Percentiles rank a stretch among this genome's conserved stretches.
phyloP scores from a whole-genome alignment of 2,113 vertebrate species.

The Scytalopus superciliaris region DNA sequence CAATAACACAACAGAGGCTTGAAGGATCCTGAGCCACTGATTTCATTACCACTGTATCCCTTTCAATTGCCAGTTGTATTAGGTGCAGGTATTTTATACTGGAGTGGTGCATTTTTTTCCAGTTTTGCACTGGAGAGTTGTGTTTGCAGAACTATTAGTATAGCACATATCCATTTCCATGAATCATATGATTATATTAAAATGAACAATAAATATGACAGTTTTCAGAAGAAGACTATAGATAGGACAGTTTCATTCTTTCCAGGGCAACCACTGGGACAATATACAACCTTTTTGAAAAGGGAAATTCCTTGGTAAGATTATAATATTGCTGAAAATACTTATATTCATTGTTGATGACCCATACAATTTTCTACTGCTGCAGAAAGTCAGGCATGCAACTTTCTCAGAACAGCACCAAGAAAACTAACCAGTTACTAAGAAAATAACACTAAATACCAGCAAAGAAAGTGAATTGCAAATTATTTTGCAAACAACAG shows the following conservation, averaged over 20 bases:
- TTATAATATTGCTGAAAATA: not conserved
- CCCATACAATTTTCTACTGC: not conserved
- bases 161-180: not conserved
- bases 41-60: not conserved
- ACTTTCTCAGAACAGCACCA: not conserved
- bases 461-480: not conserved
- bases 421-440: not conserved
- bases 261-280: not conserved
- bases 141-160: not conserved
- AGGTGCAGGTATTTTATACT: not conserved
- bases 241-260: not conserved
- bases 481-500: not conserved
- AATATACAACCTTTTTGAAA: not conserved
- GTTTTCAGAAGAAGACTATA: not conserved
- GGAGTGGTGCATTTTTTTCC: accelerated
- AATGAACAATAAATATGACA: not conserved
- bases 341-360: not conserved
- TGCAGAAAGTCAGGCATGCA: not conserved
- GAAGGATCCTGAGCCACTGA: not conserved
- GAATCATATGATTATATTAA: not conserved
- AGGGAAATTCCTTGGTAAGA: not conserved
- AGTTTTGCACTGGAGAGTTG: not conserved
- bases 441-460: not conserved
- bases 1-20: not conserved
- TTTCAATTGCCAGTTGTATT: not conserved